Percentiles rank a stretch among this genome's conserved stretches.
Evolutionary conservation across 1,140 invertebrate species (phyloP).

Genomic region (Calephelis nemesis): DNA sequence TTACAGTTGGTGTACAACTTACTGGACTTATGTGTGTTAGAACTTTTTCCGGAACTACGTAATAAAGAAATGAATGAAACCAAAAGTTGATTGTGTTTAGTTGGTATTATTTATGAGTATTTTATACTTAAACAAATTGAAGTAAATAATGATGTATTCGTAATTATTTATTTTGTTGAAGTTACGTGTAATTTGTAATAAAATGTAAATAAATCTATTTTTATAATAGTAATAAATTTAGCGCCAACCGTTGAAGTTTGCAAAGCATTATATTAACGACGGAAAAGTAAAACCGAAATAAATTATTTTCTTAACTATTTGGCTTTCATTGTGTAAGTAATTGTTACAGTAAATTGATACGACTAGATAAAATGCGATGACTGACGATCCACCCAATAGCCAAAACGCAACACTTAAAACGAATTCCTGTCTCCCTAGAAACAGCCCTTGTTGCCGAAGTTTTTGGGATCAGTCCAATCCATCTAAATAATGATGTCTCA

Average conservation of each 20-base stretch:
- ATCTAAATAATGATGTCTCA: no score
- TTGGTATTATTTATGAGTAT: constrained; percentile 37
- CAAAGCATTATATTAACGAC: constrained; percentile 39
- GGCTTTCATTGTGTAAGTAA: constrained; percentile 29
- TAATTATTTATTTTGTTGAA: constrained; percentile 42
- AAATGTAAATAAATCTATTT: constrained; percentile 70
- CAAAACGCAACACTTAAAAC: no score
- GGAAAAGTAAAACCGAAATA: constrained; percentile 42
- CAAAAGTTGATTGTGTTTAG: constrained; percentile 51
- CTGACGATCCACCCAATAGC: no score
- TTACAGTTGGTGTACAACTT: constrained; percentile 76
- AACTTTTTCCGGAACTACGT: constrained; percentile 69
- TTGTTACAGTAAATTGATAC: neutral
- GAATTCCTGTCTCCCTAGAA: no score
- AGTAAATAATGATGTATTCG: constrained; percentile 32
- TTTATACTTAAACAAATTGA: constrained; percentile 43
- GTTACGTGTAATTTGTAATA: constrained; percentile 48
- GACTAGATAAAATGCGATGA: no score
- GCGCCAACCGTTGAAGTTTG: constrained; percentile 23
- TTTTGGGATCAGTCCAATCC: no score
- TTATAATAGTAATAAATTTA: constrained; percentile 44
- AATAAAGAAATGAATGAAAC: constrained; percentile 37
- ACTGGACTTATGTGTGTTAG: constrained; percentile 64
- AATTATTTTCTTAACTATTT: constrained; percentile 47
- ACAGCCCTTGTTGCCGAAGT: no score